Evolutionary conservation across 92 coral and sea anemone genomes (phyloP).

Genomic region (Bergia sp.): DNA sequence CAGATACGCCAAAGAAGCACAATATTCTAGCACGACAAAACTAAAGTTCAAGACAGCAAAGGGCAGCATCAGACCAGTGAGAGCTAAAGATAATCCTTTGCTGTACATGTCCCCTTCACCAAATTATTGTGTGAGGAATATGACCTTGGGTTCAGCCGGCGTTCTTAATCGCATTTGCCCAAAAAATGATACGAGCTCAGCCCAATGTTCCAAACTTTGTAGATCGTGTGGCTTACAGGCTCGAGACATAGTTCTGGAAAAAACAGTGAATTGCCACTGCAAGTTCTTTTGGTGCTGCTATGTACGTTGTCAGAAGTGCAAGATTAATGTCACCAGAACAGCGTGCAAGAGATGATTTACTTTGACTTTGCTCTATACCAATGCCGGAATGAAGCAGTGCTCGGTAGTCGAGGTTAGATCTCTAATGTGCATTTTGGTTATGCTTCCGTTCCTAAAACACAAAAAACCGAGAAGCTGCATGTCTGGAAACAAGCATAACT

Average conservation of each 20-base stretch:
- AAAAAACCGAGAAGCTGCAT: too few species aligned
- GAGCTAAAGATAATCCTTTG: slow-evolving; percentile 62
- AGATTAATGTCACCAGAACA: slow-evolving; percentile 27
- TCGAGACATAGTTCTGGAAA: slow-evolving; percentile 1
- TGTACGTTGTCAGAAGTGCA: slow-evolving; percentile 69
- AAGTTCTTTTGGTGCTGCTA: slow-evolving; percentile 91
- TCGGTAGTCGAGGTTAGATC: too few species aligned
- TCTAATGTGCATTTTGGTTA: too few species aligned
- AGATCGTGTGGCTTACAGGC: slow-evolving; percentile 58
- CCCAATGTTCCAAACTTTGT: slow-evolving; percentile 67
- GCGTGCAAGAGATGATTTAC: slow-evolving; percentile 37
- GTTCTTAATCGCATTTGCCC: slow-evolving; percentile 83
- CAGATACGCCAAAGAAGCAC: slow-evolving; percentile 56
- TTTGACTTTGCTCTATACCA: too few species aligned
- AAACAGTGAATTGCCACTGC: slow-evolving; percentile 73
- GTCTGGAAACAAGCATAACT: too few species aligned
- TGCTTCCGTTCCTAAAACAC: too few species aligned
- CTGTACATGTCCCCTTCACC: slow-evolving; percentile 80
- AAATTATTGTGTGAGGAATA: slow-evolving; percentile 74
- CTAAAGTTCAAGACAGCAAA: slow-evolving; percentile 50
- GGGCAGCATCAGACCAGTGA: slow-evolving; percentile 38
- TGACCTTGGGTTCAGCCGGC: slow-evolving; percentile 69
- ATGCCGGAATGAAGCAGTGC: too few species aligned
- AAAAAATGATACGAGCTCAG: slow-evolving; percentile 46
- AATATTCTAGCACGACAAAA: slow-evolving; percentile 6